phyloP scores from a whole-genome alignment of 1,140 invertebrate species.

The Drosophila ohnishii region DNA sequence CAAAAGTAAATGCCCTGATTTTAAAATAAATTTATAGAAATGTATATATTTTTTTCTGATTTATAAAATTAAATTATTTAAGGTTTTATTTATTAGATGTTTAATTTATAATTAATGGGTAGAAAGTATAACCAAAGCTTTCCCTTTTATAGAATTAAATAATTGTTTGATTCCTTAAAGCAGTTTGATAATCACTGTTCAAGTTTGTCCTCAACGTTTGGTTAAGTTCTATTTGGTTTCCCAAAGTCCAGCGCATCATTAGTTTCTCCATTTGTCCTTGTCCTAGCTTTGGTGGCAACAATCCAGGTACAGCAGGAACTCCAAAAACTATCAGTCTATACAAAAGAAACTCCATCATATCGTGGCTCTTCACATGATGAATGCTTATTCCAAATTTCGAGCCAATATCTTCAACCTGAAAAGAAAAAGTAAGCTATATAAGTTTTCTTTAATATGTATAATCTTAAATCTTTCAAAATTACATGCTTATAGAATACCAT shows the following conservation, averaged over 20 bases:
- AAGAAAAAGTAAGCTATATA: neutral
- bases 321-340: slow-evolving; percentile 20
- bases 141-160: neutral
- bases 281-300: neutral
- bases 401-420: slow-evolving; percentile 1
- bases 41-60: neutral
- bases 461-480: neutral
- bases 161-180: neutral
- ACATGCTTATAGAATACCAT: neutral
- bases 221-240: neutral
- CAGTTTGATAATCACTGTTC: neutral
- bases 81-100: neutral
- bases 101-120: neutral
- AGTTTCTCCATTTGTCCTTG: neutral
- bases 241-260: neutral
- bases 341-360: slow-evolving; percentile 21
- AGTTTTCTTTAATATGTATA: no score
- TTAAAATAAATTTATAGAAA: neutral
- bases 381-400: slow-evolving; percentile 21
- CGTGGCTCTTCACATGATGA: slow-evolving; percentile 22
- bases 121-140: neutral
- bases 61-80: neutral
- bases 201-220: no score
- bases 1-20: no score
- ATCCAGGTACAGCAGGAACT: neutral